Evolutionary conservation across 2,113 vertebrate species (phyloP).

Genomic region (Hepsetus odoe): DNA sequence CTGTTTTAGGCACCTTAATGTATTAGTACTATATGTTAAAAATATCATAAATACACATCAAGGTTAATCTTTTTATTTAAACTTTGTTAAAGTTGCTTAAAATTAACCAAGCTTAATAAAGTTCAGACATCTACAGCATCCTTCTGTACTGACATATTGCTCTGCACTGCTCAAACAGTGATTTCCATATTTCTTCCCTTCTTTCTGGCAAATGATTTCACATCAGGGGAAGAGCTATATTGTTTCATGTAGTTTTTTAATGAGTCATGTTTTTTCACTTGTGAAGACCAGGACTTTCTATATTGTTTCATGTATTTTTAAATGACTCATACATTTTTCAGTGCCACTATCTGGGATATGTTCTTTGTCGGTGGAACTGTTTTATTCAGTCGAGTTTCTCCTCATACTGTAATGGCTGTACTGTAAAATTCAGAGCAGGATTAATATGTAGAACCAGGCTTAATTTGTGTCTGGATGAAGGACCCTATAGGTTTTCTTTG

Average conservation of each 20-base stretch:
- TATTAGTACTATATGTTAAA: too few species aligned
- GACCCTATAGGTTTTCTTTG: not conserved
- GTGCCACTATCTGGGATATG: constrained; percentile 25
- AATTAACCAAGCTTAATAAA: too few species aligned
- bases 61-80: too few species aligned
- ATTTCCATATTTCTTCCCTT: not conserved
- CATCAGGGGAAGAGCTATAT: not conserved
- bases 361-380: constrained; percentile 24
- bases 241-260: constrained; percentile 61
- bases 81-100: too few species aligned
- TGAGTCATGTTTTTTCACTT: constrained; percentile 60
- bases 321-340: constrained; percentile 67
- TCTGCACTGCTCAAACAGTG: not conserved
- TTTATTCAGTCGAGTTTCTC: not conserved
- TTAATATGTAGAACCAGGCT: not conserved
- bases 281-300: not conserved
- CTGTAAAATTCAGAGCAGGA: not conserved
- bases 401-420: not conserved
- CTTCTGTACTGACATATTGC: too few species aligned
- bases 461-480: not conserved
- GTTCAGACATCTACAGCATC: too few species aligned
- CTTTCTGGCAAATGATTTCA: not conserved
- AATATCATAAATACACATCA: too few species aligned
- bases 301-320: constrained; percentile 57
- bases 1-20: too few species aligned